Percentiles rank a stretch among this genome's conserved stretches.
phyloP scores from a whole-genome alignment of 2,797 vertebrate genomes.

The Loris lydekkerianus region DNA sequence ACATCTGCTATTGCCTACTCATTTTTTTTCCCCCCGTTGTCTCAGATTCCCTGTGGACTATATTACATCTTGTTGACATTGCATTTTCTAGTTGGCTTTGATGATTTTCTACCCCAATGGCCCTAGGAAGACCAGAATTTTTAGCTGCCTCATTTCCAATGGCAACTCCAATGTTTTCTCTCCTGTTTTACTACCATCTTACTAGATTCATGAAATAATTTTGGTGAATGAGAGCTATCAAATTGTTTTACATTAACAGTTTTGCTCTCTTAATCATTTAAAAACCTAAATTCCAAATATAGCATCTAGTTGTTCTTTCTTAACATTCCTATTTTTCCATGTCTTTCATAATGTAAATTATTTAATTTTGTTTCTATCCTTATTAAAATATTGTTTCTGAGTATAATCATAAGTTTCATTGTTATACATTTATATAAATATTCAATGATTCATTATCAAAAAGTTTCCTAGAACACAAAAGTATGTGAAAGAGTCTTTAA shows the following conservation, averaged over 20 bases:
- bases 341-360: background rate
- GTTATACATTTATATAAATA: background rate
- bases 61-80: constrained; percentile 2
- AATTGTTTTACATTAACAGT: background rate
- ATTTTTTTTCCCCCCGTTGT: background rate
- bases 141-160: background rate
- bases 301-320: background rate
- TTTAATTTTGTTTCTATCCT: background rate
- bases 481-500: background rate
- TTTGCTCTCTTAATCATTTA: background rate
- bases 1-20: constrained; percentile 58
- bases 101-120: background rate
- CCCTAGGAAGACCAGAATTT: constrained; percentile 16
- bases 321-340: background rate
- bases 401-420: background rate
- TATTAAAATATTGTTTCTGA: background rate
- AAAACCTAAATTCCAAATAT: background rate
- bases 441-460: background rate
- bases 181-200: background rate
- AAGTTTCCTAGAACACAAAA: background rate
- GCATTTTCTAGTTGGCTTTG: constrained; percentile 7
- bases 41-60: constrained; percentile 37
- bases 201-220: constrained; percentile 4
- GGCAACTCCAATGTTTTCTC: background rate
- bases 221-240: background rate